Percentiles rank a stretch among this genome's conserved stretches.
Conservation (phyloP, 2,797 vertebrate species). For the Myotis planiceps region DNA sequence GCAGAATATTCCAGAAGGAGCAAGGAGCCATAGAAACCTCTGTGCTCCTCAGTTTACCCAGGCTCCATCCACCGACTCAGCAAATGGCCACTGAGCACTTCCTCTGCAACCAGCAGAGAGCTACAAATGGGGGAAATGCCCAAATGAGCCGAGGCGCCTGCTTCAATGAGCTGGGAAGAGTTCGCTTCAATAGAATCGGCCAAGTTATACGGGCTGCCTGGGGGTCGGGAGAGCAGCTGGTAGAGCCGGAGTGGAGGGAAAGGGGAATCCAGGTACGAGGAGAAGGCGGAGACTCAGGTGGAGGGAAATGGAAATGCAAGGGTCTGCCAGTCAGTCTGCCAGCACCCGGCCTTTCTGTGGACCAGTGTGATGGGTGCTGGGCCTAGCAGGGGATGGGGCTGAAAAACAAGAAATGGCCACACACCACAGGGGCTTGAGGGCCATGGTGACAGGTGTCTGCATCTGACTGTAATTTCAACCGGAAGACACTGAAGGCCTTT, state of each 20-base stretch:
- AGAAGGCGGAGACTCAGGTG: not conserved
- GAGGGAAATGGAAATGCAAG: not conserved
- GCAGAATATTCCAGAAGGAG: not conserved
- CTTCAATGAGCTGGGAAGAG: not conserved
- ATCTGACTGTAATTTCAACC: slow-evolving; percentile 14
- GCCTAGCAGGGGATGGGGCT: not conserved
- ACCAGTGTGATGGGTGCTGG: too few relatives aligned
- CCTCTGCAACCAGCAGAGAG: not conserved
- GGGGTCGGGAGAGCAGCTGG: not conserved
- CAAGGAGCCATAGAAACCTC: not conserved
- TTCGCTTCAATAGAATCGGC: not conserved
- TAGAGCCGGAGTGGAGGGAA: not conserved
- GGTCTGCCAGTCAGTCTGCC: not conserved
- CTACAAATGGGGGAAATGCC: not conserved
- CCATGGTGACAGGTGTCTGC: not conserved
- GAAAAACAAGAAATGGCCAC: not conserved
- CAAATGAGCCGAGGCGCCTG: not conserved
- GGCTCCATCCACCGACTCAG: not conserved
- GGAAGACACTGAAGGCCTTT: not conserved
- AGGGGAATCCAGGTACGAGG: not conserved
- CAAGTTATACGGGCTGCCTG: not conserved
- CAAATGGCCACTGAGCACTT: not conserved
- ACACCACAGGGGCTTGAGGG: not conserved
- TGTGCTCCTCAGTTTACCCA: not conserved
- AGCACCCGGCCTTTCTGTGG: not conserved